Percentiles rank a stretch among this genome's conserved stretches.
These are phyloP conservation scores for Hylomyscus alleni DNA, from an alignment of 2,797 vertebrate genomes.

Conservation along the genomic window DNA sequence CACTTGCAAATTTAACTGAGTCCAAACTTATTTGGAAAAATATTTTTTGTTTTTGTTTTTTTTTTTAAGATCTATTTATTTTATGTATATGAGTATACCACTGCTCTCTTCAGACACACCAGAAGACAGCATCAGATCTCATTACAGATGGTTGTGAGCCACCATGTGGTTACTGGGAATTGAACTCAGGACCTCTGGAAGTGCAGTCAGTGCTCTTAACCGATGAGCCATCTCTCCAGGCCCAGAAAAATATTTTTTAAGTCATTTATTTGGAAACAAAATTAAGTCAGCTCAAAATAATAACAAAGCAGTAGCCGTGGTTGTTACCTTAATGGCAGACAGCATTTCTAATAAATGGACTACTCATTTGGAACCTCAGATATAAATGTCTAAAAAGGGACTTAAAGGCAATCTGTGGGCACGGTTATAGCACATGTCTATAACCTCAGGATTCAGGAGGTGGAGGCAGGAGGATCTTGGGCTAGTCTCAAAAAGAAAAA, in stretches of 20 bases:
- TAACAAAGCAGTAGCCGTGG: background rate
- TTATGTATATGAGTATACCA: too few relatives aligned
- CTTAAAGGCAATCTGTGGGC: background rate
- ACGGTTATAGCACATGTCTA: background rate
- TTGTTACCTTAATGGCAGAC: background rate
- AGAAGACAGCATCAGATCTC: too few relatives aligned
- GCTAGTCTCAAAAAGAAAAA: background rate
- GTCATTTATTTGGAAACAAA: background rate
- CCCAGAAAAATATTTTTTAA: constrained; percentile 7
- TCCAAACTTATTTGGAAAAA: background rate
- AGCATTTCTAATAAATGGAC: background rate
- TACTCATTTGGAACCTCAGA: background rate
- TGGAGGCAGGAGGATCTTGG: background rate
- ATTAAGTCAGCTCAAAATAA: background rate
- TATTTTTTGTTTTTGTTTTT: background rate
- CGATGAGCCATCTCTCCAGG: too few relatives aligned
- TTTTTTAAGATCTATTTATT: too few relatives aligned
- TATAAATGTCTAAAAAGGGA: constrained; percentile 33
- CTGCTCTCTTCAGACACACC: too few relatives aligned
- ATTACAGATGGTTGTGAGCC: too few relatives aligned
- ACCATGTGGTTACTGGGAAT: too few relatives aligned
- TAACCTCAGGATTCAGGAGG: background rate
- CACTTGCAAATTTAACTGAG: background rate
- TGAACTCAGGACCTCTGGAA: too few relatives aligned
- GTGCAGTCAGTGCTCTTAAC: too few relatives aligned